Base-by-base conservation (phyloP, 2,888 invertebrate genomes). In the Epicampocera succincta region DNA sequence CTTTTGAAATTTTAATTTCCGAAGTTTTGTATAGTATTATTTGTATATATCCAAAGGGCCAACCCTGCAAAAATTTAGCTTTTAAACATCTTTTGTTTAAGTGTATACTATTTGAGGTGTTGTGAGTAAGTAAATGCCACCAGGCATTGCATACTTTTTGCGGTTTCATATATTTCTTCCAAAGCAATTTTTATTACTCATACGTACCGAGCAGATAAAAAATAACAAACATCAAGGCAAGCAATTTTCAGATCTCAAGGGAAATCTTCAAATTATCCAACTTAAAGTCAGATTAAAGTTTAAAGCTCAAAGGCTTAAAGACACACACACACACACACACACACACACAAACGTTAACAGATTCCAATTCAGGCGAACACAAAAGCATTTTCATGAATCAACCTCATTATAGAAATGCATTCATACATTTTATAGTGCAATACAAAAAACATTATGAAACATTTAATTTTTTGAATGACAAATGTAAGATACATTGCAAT, bases 201-300 rank as follows among this genome's bases (percentile, higher is more conserved):
- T 12, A 42, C 50, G 33, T 15, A 21, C 29, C n/a, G 17, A 17
- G 38, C n/a, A n/a, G 21, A 33, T 17, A 5, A 42, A 38, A 61
- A 33, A 48, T 2, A 52, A 33, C 40, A 17, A 19, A 25, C 48
- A 54, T 29, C 44, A 61, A 63, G 72, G 68, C 76, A 54, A 73
- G 76, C 56, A 73, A 56, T 69, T 73, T 73, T 77, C 44, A 46
- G 50, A 46, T 74, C 81, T 74, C 58, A 46, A 33, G 77, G 77
- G 77, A 77, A 82, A 82, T 82, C 60, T 82, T 48, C 74, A 77
- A 77, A 82, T 77, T 77, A 77, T 82, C 19, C 69, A 74, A 68
- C 61, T 80, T 71, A 63, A 61, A 81, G 75, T 42, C 48, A 68
- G 54, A 72, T 72, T 68, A 69, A 63, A 63, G 46, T 63, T 68